Base-by-base conservation (phyloP, 2,797 vertebrate species). In the Pangasius mekongensis region DNA sequence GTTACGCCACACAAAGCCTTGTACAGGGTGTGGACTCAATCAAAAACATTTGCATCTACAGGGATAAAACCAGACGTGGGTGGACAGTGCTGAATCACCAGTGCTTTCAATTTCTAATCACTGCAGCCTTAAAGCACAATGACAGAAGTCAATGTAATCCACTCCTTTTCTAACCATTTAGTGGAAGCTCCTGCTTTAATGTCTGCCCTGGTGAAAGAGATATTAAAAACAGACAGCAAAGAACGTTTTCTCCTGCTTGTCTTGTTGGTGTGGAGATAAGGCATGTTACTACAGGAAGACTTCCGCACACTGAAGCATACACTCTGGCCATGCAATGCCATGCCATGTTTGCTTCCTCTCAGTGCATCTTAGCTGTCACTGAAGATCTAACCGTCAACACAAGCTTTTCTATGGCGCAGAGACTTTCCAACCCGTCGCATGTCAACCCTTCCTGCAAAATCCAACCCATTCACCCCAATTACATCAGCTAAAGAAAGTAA, bases 211-310 rank as follows among this genome's bases (percentile, higher is more conserved):
- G 56, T 22, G 33, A 87, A 76, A 60, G 47, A 43, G 11, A 66
- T 33, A 71, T 86, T 77, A 77, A 77, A 4, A 47, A 71, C 66
- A 84, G 22, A 33, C 74, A 90, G 22, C 30, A 87, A 80, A 52
- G 39, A 88, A 6, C 13, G 24, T 49, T 88, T 86, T 88, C 87
- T 87, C 58, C 58, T 73, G 24, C 27, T 39, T 56, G 69, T 33
- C 3, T 33, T 74, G 84, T 91, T 36, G 88, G 78, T 87, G 80
- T 36, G 84, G 36, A 89, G 91, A 93, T 90, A 91, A 92, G 52
- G 85, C 52, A 93, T 91, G 92, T 66, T 91, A 86, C 78, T 90
- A 83, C 90, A 93, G 92, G 93, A 94, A 93, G 87, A 87, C 89
- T 64, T 67, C 49, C 11, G 30, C 83, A 82, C 22, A 87, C 60